Evolutionary conservation across 2,888 invertebrate species (phyloP), one percentile per base, ranked within the genome.

Genomic region (Pollenia amentaria): DNA sequence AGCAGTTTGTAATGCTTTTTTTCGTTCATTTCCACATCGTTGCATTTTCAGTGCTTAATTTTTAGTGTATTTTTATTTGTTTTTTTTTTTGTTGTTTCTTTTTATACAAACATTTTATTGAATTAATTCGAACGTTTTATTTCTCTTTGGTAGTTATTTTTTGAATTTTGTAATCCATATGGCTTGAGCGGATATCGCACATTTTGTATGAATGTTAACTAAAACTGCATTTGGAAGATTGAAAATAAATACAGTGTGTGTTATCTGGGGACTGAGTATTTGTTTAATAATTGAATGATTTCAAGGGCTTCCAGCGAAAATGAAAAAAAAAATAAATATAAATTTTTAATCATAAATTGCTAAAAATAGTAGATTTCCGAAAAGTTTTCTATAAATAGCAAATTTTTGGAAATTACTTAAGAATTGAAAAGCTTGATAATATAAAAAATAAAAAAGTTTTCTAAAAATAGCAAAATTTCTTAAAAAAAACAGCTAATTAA

Each of bases 21-120:
- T 76, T 69, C 83, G 16, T 57, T 46, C 42, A 51, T 67, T 73
- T 78, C 60, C 69, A 53, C 67, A 51, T 82, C 75, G 67, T 53
- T 82, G 67, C 82, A 60, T 76, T 69, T 65, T 42, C 29, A 75
- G 81, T 75, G 81, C 57, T 75, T 75, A 81, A 75, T 29, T 81
- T 81, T 75, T 75, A 73, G 16, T 81, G 8, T 51, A 38, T 38
- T 69, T 69, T 69, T 48, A 48, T 60, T 64, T 78, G 16, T 64
- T 69, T 42, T 11, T 62, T n/a, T 10, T 51, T 51, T 79, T 64
- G 8, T n/a, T 64, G 29, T 29, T 29, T 29, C 21, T 0, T 70
- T 21, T 44, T 70, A 16, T 72, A 53, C 53, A 70, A 79, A 64
- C 18, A 72, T 79, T 79, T 72, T 72, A 72, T 72, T 62, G 70